These are phyloP conservation scores for Takifugu bimaculatus DNA, from an alignment of 2,113 vertebrate genomes.

Conservation along the genomic window DNA sequence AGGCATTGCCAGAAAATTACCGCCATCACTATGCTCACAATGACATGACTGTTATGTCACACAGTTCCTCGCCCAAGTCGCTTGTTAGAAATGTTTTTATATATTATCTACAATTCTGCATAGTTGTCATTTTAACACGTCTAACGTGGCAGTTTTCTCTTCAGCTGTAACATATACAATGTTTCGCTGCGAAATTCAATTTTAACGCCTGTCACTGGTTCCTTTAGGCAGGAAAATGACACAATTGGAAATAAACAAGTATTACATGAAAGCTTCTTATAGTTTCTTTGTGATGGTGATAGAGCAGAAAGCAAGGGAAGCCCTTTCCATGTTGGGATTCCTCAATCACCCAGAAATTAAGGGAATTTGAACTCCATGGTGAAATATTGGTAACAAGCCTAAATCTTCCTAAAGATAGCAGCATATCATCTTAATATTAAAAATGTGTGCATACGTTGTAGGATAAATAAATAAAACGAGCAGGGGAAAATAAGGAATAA, in stretches of 20 bases:
- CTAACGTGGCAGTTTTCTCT: neutral
- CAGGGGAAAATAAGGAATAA: no score
- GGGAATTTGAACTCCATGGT: constrained; percentile 27
- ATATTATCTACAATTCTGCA: constrained; percentile 31
- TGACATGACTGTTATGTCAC: constrained; percentile 15
- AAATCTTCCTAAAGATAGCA: no score
- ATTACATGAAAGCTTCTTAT: constrained; percentile 33
- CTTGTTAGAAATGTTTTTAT: constrained; percentile 17
- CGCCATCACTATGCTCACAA: constrained; percentile 3
- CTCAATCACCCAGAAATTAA: constrained; percentile 22
- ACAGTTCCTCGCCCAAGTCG: constrained; percentile 17
- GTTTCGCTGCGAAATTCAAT: constrained; percentile 43
- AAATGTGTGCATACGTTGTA: no score
- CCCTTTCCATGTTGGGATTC: constrained; percentile 12
- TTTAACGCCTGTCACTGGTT: constrained; percentile 33
- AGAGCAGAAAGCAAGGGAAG: constrained; percentile 17
- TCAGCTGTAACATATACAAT: constrained; percentile 8
- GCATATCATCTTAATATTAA: no score
- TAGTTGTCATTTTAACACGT: constrained; percentile 39
- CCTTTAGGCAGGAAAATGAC: constrained; percentile 28
- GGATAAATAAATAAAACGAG: no score
- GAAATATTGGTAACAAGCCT: constrained; percentile 16
- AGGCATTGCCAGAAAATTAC: constrained; percentile 11
- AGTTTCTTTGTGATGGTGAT: constrained; percentile 12
- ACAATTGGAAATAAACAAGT: constrained; percentile 34